A percentile compares a stretch with the other conserved stretches of the same genome.
phyloP scores from a whole-genome alignment of 1,140 invertebrate genomes.

The Hestina assimilis region DNA sequence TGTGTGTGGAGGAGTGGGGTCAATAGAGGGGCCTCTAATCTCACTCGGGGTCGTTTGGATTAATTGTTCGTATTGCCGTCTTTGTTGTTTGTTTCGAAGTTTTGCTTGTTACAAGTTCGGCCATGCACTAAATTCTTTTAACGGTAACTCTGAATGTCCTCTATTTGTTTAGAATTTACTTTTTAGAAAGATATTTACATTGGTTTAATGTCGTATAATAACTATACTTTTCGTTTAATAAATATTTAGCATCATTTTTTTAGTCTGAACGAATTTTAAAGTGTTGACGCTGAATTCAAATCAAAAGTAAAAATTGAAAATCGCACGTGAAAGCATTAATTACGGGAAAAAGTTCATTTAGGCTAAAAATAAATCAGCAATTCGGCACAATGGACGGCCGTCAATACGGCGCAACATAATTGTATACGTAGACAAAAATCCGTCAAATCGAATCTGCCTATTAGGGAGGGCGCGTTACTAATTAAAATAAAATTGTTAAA shows the following conservation, averaged over 20 bases:
- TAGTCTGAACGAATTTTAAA: no score
- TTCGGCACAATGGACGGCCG: conserved; percentile 35
- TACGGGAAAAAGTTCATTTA: conserved; percentile 29
- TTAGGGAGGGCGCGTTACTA: conserved; percentile 59
- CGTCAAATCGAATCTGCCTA: conserved; percentile 60
- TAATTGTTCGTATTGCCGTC: conserved; percentile 70
- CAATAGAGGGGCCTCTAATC: conserved; percentile 66
- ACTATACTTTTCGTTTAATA: no score
- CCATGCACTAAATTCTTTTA: conserved; percentile 35
- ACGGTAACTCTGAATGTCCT: conserved; percentile 1
- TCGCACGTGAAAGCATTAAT: conserved; percentile 19
- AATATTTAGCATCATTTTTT: no score
- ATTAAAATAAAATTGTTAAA: conserved; percentile 78
- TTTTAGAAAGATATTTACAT: not conserved
- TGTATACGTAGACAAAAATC: conserved; percentile 42
- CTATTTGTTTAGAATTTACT: not conserved
- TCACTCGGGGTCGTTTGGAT: conserved; percentile 66
- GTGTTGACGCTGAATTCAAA: no score
- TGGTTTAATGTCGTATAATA: not conserved
- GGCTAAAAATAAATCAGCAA: conserved; percentile 23
- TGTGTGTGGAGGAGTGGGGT: conserved; percentile 50
- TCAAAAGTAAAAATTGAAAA: conserved; percentile 5
- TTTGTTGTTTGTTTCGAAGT: conserved; percentile 66
- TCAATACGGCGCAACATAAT: conserved; percentile 38
- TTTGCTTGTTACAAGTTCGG: conserved; percentile 56